These are phyloP conservation scores for Python bivittatus DNA, from an alignment of 2,113 vertebrate species.

Conservation along the genomic window DNA sequence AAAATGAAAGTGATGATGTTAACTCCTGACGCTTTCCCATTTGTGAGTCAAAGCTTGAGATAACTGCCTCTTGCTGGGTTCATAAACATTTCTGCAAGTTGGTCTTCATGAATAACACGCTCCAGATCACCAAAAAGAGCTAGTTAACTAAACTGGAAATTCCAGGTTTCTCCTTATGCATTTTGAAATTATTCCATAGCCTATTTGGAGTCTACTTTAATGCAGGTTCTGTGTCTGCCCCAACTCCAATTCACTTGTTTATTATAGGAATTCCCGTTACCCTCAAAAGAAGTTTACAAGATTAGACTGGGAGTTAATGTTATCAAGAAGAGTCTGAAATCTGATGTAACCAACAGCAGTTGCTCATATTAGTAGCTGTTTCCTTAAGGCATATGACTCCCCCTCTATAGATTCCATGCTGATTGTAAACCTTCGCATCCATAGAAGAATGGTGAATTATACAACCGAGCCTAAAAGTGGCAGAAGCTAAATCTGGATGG, in stretches of 20 bases:
- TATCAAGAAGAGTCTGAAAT: neutral
- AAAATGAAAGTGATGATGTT: neutral
- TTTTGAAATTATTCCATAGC: neutral
- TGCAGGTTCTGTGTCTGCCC: neutral
- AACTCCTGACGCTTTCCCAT: no score
- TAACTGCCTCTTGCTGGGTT: neutral
- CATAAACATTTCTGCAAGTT: neutral
- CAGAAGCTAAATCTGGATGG: no score
- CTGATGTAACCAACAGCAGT: neutral
- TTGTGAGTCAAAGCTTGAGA: neutral
- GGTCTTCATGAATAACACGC: neutral
- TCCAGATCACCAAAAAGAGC: neutral
- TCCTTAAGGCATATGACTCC: neutral
- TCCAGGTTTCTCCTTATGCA: neutral
- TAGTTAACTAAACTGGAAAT: neutral
- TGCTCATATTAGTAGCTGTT: neutral
- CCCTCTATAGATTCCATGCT: neutral
- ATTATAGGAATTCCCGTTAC: neutral
- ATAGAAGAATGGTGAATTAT: neutral
- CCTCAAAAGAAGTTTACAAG: neutral
- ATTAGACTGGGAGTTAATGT: neutral
- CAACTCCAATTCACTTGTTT: constrained; percentile 4
- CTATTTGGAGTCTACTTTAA: constrained; percentile 1
- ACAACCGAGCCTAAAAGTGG: no score
- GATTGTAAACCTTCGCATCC: neutral